Base-by-base conservation (phyloP, 1,140 invertebrate species). In the Drosophila nannoptera region DNA sequence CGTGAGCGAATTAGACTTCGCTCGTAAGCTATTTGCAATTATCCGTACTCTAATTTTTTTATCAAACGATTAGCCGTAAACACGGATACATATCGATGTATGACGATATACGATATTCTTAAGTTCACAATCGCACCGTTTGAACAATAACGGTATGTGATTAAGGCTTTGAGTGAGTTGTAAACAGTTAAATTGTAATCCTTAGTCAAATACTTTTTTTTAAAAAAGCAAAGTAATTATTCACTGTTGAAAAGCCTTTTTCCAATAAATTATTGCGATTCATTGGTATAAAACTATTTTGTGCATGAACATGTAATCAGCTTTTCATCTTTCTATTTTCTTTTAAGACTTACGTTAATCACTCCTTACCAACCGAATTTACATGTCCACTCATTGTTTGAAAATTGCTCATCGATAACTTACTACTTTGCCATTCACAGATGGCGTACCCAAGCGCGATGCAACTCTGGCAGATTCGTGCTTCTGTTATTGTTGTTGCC, bases 401-500 rank as follows among this genome's bases (percentile, higher is more conserved):
- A 33, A 7, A 1, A 49, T 35, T 53, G 16, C 5, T n/a, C 64
- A 70, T 65, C 61, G 62, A 58, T 59, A 32, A 53, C 53, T 22
- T 14, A 46, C 8, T 4, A 29, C 6, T 42, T 58, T 52, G 61
- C 35, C 61, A 75, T 76, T 81, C 77, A 9, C 78, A 7, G 7
- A 14, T n/a, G 4, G 35, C 71, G 66, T 42, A n/a, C 31, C n/a
- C 9, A 12, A 29, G 4, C n/a, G 22, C 38, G n/a, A 7, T 54
- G 16, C 7, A 55, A 52, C 68, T 58, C 64, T 65, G 43, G 71
- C 42, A 11, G 16, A 61, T 50, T 36, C 38, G 53, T 64, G 59
- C 56, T 73, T 45, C 12, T 33, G 33, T 62, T 75, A 59, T 75
- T 80, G 73, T 76, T 80, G 73, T 61, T 62, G 63, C 22, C 38